These are phyloP conservation scores for Blera fallax DNA, from an alignment of 2,888 invertebrate species.

Conservation along the genomic window DNA sequence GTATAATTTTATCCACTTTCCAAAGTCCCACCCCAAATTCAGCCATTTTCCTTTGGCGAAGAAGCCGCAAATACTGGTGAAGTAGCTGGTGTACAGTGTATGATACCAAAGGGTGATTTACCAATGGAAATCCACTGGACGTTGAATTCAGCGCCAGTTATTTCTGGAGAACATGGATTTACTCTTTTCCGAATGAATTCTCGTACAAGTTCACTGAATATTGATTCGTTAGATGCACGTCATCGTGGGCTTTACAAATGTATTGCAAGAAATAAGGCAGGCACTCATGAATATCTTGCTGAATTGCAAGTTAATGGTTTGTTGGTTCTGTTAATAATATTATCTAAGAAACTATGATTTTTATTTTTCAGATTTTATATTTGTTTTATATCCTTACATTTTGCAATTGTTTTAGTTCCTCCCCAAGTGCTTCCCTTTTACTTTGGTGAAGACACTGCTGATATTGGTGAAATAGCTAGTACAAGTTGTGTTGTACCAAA, in stretches of 20 bases:
- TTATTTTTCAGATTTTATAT: conserved; percentile 71
- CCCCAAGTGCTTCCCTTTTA: conserved; percentile 77
- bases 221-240: conserved; percentile 82
- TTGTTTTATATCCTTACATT: conserved; percentile 60
- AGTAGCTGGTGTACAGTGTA: conserved; percentile 86
- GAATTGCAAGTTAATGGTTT: conserved; percentile 83
- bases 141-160: conserved; percentile 83
- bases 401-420: conserved; percentile 73
- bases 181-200: conserved; percentile 74
- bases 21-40: conserved; percentile 81
- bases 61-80: conserved; percentile 85
- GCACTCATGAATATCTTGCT: conserved; percentile 82
- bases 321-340: conserved; percentile 1
- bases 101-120: conserved; percentile 84
- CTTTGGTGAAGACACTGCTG: conserved; percentile 78
- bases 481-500: conserved; percentile 86
- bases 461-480: conserved; percentile 87
- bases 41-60: conserved; percentile 78
- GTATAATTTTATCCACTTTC: conserved; percentile 16
- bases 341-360: neutral
- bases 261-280: conserved; percentile 83
- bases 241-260: conserved; percentile 85
- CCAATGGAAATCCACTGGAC: conserved; percentile 86
- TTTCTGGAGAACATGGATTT: conserved; percentile 80
- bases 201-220: conserved; percentile 79